Percentiles rank a stretch among this genome's conserved stretches.
These are phyloP conservation scores for Drosophila bipectinata DNA, from an alignment of 1,140 invertebrate species.

Conservation along the genomic window DNA sequence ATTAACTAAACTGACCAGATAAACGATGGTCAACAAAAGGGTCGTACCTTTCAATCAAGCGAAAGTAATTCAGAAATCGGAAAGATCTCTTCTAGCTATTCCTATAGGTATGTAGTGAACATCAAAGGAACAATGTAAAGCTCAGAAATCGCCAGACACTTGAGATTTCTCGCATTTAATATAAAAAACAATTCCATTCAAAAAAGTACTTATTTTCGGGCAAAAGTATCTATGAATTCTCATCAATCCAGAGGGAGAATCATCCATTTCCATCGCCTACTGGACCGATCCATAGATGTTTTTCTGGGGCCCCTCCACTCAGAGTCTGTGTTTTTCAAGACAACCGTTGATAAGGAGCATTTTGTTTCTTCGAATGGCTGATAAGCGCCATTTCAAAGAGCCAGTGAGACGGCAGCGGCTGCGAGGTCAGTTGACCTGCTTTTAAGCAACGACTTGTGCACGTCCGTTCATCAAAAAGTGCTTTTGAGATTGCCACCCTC, in stretches of 20 bases:
- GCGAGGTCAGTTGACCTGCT: slow-evolving; percentile 60
- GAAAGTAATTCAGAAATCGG: slow-evolving; percentile 2
- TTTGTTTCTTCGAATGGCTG: slow-evolving; percentile 48
- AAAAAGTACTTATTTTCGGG: slow-evolving; percentile 13
- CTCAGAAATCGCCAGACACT: background rate
- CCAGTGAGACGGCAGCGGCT: slow-evolving; percentile 20
- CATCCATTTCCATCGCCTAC: slow-evolving; percentile 5
- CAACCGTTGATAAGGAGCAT: slow-evolving; percentile 53
- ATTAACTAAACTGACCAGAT: slow-evolving; percentile 59
- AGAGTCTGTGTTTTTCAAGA: slow-evolving; percentile 35
- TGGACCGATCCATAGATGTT: slow-evolving; percentile 15
- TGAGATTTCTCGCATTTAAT: background rate
- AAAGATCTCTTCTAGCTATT: too few species aligned
- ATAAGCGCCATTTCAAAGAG: slow-evolving; percentile 56
- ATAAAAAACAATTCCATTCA: background rate
- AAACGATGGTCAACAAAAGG: slow-evolving; percentile 47
- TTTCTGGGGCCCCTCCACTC: slow-evolving; percentile 31
- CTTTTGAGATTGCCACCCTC: slow-evolving; percentile 27
- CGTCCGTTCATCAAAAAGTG: slow-evolving; percentile 38
- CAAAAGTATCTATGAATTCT: slow-evolving; percentile 15
- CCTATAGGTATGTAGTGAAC: background rate
- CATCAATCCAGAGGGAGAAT: slow-evolving; percentile 14
- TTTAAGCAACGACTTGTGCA: slow-evolving; percentile 52
- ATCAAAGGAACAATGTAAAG: background rate
- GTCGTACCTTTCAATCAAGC: slow-evolving; percentile 13